Base-by-base conservation (phyloP, 2,113 vertebrate species). In the Nothobranchius furzeri region DNA sequence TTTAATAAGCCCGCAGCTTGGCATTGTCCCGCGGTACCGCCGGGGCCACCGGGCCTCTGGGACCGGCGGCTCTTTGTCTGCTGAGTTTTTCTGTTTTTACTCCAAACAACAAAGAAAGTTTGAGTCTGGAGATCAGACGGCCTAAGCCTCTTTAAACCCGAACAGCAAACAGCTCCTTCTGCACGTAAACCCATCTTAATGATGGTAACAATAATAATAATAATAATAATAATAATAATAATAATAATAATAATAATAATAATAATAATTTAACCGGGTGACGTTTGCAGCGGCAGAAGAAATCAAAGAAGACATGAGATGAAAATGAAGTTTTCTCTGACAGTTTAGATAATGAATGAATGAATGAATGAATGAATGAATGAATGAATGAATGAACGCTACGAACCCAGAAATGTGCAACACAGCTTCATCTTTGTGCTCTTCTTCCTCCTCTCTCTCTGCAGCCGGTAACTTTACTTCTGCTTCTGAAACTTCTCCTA, bases 341-440 rank as follows among this genome's bases (percentile, higher is more conserved):
- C 4, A 40, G 37, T 40, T 40, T 7, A 40, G 7, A 40, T 40
- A 40, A 20, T 20, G 20, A 20, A 20, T 20, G 20, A 20, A 20
- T 20, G 20, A 30, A 30, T 30, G 4, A 2, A 30, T 30, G 4
- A 30, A 30, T 30, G 4, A 30, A 30, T 30, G 4, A 30, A 30
- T 30, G 4, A 30, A 30, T 30, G 7, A 3, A 40, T 40, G 5
- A 40, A 40, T 63, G 49, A 59, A 9, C 78, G 43, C 14, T 91
- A 97, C 96, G 81, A 92, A 98, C 96, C 96, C 82, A 98, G 92
- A 89, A 98, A 98, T 72, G 88, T 91, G 90, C 93, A 93, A 69
- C 97, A 98, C 92, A 96, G 93, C 88, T 92, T 94, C 96, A 98
- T 97, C 84, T 89, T 92, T 86, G 92, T 93, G 72, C 69, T 85